phyloP scores from a whole-genome alignment of 2,888 invertebrate species.

The Chaitophorus viminalis region DNA sequence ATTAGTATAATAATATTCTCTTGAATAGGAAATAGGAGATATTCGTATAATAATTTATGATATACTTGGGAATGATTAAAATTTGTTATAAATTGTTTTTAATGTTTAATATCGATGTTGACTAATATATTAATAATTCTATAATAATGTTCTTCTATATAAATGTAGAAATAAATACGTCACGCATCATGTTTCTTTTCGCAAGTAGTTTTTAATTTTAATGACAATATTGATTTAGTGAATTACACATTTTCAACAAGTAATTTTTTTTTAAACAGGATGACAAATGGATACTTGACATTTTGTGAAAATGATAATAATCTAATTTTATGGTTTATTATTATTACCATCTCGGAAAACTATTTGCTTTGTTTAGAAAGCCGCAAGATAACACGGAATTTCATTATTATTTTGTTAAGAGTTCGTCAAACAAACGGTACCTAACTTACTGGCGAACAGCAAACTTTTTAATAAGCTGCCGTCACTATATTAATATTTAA shows the following conservation, averaged over 20 bases:
- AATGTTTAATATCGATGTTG: too few species aligned
- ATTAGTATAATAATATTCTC: too few species aligned
- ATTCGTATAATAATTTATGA: too few species aligned
- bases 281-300: not conserved
- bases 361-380: conserved; percentile 33
- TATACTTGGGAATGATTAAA: too few species aligned
- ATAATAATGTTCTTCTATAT: too few species aligned
- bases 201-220: not conserved
- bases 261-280: not conserved
- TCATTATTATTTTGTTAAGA: conserved; percentile 43
- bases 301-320: conserved; percentile 31
- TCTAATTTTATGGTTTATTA: conserved; percentile 9
- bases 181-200: too few species aligned
- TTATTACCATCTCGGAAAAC: not conserved
- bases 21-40: too few species aligned
- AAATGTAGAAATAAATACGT: too few species aligned
- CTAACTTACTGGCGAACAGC: not conserved
- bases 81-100: too few species aligned
- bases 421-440: conserved; percentile 29
- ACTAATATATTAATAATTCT: too few species aligned
- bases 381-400: conserved; percentile 13
- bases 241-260: not conserved
- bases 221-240: not conserved
- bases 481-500: conserved; percentile 22
- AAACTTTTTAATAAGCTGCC: conserved; percentile 32